phyloP scores from a whole-genome alignment of 2,888 invertebrate genomes.

The Podotricha telesiphe region DNA sequence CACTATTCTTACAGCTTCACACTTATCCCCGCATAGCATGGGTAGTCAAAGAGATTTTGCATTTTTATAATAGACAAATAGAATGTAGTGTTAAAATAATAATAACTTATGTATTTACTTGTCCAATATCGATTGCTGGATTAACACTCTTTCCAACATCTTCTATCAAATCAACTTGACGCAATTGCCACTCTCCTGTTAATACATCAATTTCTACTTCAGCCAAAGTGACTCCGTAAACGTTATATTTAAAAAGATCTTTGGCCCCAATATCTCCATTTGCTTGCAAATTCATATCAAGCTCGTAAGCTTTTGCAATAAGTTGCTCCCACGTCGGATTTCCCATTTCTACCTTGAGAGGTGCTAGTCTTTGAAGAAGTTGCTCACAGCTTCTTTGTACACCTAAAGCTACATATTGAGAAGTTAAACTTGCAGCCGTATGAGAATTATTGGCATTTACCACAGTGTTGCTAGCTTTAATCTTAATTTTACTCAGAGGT shows the following conservation, averaged over 20 bases:
- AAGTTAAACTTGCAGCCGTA: slow-evolving; percentile 85
- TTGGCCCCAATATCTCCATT: slow-evolving; percentile 58
- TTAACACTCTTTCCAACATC: slow-evolving; percentile 87
- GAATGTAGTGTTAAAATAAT: too few species aligned
- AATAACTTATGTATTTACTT: slow-evolving; percentile 61
- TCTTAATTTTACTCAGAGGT: slow-evolving; percentile 82
- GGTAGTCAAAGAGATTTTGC: too few species aligned
- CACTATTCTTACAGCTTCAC: too few species aligned
- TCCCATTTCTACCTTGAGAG: slow-evolving; percentile 67
- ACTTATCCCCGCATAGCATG: too few species aligned
- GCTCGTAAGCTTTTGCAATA: slow-evolving; percentile 70
- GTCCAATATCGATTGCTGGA: slow-evolving; percentile 87
- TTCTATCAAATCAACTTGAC: slow-evolving; percentile 86
- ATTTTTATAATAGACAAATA: too few species aligned
- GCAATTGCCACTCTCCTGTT: slow-evolving; percentile 87
- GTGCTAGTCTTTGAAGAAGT: slow-evolving; percentile 69
- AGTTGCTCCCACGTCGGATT: slow-evolving; percentile 81
- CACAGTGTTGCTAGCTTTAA: slow-evolving; percentile 83
- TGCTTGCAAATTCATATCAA: slow-evolving; percentile 66
- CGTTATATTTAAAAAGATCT: slow-evolving; percentile 58
- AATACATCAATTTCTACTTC: slow-evolving; percentile 90
- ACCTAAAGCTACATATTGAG: slow-evolving; percentile 85
- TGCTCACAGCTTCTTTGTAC: slow-evolving; percentile 76
- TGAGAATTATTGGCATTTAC: slow-evolving; percentile 80
- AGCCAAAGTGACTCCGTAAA: slow-evolving; percentile 83